Conservation (phyloP, 2,113 vertebrate genomes). For the Tachuris rubrigastra region DNA sequence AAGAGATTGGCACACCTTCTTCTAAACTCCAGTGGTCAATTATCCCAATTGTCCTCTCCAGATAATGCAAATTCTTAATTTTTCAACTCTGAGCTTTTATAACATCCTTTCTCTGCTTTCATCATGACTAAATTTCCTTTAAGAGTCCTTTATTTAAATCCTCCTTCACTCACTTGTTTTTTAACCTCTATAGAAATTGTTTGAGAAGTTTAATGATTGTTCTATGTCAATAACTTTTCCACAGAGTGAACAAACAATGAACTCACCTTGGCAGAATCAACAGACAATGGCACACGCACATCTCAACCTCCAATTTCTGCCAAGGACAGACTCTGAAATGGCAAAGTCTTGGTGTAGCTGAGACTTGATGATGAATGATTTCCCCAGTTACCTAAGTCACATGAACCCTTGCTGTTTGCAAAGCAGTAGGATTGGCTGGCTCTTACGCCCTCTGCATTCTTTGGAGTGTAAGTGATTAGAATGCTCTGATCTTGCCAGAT, state of each 20-base stretch:
- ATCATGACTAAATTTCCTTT: background rate
- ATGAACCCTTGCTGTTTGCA: background rate
- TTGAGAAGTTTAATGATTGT: background rate
- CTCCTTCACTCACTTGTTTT: background rate
- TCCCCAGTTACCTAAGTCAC: background rate
- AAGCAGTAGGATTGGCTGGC: background rate
- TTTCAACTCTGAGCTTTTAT: background rate
- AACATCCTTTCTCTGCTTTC: background rate
- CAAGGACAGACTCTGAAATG: background rate
- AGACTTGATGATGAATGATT: background rate
- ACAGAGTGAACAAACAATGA: background rate
- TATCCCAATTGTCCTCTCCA: background rate
- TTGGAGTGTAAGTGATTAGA: background rate
- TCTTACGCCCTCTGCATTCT: background rate
- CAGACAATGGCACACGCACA: accelerated
- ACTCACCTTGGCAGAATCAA: background rate
- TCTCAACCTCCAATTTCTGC: background rate
- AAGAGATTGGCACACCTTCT: background rate
- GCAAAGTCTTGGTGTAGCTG: background rate
- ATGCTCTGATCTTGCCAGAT: background rate
- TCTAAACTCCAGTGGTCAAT: background rate
- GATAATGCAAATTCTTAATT: background rate
- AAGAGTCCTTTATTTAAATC: background rate
- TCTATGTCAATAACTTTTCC: background rate
- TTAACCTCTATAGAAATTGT: background rate